phyloP scores from a whole-genome alignment of 2,888 invertebrate species.

The Keiferia lycopersicella region DNA sequence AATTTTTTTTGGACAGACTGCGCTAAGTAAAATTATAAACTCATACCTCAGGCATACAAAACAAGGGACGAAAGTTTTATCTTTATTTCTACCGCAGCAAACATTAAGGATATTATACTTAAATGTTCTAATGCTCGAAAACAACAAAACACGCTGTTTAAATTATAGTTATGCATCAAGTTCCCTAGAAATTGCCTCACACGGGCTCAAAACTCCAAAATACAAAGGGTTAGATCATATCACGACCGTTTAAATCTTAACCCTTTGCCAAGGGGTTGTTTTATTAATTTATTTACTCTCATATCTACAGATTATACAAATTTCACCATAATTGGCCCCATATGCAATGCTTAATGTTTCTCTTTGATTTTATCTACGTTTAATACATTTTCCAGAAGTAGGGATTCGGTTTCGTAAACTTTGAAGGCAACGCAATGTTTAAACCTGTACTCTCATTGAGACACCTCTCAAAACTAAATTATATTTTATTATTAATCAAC shows the following conservation, averaged over 20 bases:
- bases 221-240: conserved; percentile 55
- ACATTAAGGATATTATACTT: background rate
- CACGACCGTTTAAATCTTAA: conserved; percentile 65
- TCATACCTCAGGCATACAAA: background rate
- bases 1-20: too few species aligned
- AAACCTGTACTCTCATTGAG: background rate
- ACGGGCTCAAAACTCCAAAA: conserved; percentile 28
- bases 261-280: conserved; percentile 67
- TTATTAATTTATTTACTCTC: conserved; percentile 66
- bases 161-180: conserved; percentile 15
- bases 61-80: background rate
- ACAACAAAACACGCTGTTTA: background rate
- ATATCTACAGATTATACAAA: conserved; percentile 68
- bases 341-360: conserved; percentile 74
- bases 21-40: too few species aligned
- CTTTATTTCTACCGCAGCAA: too few species aligned
- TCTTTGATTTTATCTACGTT: conserved; percentile 66
- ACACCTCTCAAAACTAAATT: too few species aligned
- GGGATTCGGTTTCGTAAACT: background rate
- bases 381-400: conserved; percentile 60
- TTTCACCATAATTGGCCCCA: conserved; percentile 70
- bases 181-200: conserved; percentile 26
- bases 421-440: background rate
- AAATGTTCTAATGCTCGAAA: background rate
- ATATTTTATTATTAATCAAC: too few species aligned